A percentile compares a stretch with the other conserved stretches of the same genome.
These are phyloP conservation scores for Microcebus jonahi DNA, from an alignment of 2,113 vertebrate species.

Conservation along the genomic window DNA sequence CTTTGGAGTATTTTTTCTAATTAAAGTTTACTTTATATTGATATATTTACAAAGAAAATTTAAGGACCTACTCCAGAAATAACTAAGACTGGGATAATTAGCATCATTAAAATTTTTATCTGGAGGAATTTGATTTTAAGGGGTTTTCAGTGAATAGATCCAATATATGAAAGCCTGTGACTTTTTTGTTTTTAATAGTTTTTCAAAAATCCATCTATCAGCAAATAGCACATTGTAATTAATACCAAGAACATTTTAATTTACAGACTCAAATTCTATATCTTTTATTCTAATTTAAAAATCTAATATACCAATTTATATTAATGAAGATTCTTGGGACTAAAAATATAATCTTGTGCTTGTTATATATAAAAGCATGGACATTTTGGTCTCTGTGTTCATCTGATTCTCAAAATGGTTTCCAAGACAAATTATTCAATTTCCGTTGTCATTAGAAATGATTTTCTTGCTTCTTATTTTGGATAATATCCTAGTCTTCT, in stretches of 20 bases:
- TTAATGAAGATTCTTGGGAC: constrained; percentile 77
- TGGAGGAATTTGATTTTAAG: constrained; percentile 46
- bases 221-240: constrained; percentile 72
- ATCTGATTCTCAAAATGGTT: constrained; percentile 65
- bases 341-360: constrained; percentile 72
- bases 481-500: not conserved
- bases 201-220: constrained; percentile 68
- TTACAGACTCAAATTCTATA: constrained; percentile 67
- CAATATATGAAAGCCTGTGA: constrained; percentile 40
- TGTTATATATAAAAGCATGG: constrained; percentile 72
- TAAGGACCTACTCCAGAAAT: constrained; percentile 30
- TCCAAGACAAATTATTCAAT: constrained; percentile 68
- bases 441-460: constrained; percentile 39
- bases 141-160: constrained; percentile 37
- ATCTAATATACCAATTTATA: constrained; percentile 82
- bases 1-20: not conserved
- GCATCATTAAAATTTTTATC: constrained; percentile 26
- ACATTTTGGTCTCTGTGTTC: constrained; percentile 64
- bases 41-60: not conserved
- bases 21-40: not conserved
- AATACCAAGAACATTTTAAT: constrained; percentile 75
- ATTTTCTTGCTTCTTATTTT: constrained; percentile 54
- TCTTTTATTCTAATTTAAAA: constrained; percentile 74
- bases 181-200: constrained; percentile 71
- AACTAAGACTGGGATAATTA: not conserved